A percentile compares a stretch with the other conserved stretches of the same genome.
phyloP scores from a whole-genome alignment of 2,113 vertebrate genomes.

The Leptobrachium leishanense region DNA sequence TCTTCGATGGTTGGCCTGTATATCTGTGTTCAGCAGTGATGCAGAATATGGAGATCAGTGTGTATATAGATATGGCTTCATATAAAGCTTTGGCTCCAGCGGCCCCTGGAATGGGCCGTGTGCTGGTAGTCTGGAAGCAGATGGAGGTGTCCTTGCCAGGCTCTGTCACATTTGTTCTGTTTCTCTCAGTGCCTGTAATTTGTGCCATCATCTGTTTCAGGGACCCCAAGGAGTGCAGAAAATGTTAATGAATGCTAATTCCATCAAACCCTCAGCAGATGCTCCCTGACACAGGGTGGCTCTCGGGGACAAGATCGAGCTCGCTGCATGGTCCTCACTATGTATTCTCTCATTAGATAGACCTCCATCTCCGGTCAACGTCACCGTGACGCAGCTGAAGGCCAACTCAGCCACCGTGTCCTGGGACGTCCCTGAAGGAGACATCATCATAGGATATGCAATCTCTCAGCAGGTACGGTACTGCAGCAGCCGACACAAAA shows the following conservation, averaged over 20 bases:
- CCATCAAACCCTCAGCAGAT: not conserved
- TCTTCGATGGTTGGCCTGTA: no score
- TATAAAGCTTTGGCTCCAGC: no score
- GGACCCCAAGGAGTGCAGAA: not conserved
- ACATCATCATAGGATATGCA: slow-evolving; percentile 93
- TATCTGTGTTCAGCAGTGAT: no score
- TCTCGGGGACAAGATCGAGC: no score
- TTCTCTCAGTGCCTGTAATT: not conserved
- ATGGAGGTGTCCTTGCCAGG: not conserved
- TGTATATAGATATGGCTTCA: no score
- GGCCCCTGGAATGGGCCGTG: not conserved
- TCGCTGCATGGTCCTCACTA: not conserved
- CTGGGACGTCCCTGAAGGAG: slow-evolving; percentile 96
- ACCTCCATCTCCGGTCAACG: slow-evolving; percentile 91
- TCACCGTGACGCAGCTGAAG: slow-evolving; percentile 90
- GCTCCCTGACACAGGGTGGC: not conserved
- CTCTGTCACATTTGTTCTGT: not conserved
- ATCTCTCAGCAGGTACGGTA: slow-evolving; percentile 88
- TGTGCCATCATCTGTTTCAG: not conserved
- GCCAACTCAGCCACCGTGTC: slow-evolving; percentile 94
- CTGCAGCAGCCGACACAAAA: not conserved
- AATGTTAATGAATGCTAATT: not conserved
- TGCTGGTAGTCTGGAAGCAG: not conserved
- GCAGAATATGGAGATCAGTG: no score
- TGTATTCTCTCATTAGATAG: slow-evolving; percentile 71